phyloP scores from a whole-genome alignment of 2,888 invertebrate genomes.

The Morinoia aosen region DNA sequence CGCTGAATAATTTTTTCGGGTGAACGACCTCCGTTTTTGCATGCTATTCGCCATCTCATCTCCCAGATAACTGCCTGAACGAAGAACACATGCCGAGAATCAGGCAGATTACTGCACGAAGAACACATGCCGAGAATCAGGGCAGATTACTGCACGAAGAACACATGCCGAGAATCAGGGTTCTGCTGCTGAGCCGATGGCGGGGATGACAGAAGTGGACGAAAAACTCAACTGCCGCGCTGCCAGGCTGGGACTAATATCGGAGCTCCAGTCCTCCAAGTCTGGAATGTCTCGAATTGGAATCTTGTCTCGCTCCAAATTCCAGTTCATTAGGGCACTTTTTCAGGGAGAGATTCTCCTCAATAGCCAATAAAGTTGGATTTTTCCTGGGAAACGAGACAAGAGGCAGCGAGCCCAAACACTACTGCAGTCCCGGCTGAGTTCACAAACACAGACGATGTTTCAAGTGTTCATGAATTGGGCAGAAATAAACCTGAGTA shows the following conservation, averaged over 20 bases:
- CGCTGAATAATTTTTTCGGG: neutral
- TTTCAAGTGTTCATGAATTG: neutral
- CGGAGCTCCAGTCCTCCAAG: neutral
- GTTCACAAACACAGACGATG: neutral
- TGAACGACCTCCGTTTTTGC: neutral
- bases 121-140: too few relatives aligned
- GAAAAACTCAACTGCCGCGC: neutral
- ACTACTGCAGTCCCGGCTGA: neutral
- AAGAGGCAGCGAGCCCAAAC: neutral
- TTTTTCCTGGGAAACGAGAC: neutral
- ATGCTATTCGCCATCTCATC: neutral
- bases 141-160: too few relatives aligned
- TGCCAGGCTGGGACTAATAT: neutral
- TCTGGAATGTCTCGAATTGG: constrained; percentile 31
- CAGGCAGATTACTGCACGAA: neutral
- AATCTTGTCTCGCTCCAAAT: constrained; percentile 45
- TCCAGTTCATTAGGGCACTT: constrained; percentile 27
- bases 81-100: neutral
- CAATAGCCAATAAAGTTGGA: constrained; percentile 37
- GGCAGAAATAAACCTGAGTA: neutral
- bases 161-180: too few relatives aligned
- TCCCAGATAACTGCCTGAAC: neutral
- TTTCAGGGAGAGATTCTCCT: neutral
- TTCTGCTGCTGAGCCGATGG: neutral
- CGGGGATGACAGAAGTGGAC: neutral